Percentiles rank a stretch among this genome's conserved stretches.
Conservation (phyloP, 1,140 invertebrate genomes). For the Trachelipus rathkii region DNA sequence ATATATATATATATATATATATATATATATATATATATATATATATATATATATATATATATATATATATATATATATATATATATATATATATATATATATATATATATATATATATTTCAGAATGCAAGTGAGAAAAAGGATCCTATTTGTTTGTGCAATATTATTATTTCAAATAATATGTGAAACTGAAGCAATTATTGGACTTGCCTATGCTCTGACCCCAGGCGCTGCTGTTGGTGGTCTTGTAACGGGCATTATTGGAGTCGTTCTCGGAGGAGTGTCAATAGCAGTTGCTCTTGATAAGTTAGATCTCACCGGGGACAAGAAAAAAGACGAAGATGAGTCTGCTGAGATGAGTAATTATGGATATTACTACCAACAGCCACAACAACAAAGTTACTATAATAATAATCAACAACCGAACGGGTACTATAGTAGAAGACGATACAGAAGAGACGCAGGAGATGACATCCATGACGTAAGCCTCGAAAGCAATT, state of each 20-base stretch:
- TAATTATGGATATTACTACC: not conserved
- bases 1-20: not conserved
- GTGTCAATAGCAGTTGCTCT: not conserved
- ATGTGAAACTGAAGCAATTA: not conserved
- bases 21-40: conserved; percentile 15
- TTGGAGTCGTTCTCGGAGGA: not conserved
- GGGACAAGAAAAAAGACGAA: not conserved
- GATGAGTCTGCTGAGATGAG: not conserved
- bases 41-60: conserved; percentile 11
- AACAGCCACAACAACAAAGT: no score
- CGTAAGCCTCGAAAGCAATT: not conserved
- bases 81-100: not conserved
- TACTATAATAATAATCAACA: no score
- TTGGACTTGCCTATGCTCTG: not conserved
- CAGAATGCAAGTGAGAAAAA: no score
- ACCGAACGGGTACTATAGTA: no score
- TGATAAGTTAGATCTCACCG: not conserved
- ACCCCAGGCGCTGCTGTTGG: not conserved
- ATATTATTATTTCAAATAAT: no score
- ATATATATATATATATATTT: no score
- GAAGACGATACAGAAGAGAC: no score
- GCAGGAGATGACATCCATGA: no score
- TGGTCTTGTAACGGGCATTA: not conserved
- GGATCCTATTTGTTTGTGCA: no score
- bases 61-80: not conserved